A percentile compares a stretch with the other conserved stretches of the same genome.
phyloP scores from a whole-genome alignment of 2,113 vertebrate genomes.

The Alligator sinensis region DNA sequence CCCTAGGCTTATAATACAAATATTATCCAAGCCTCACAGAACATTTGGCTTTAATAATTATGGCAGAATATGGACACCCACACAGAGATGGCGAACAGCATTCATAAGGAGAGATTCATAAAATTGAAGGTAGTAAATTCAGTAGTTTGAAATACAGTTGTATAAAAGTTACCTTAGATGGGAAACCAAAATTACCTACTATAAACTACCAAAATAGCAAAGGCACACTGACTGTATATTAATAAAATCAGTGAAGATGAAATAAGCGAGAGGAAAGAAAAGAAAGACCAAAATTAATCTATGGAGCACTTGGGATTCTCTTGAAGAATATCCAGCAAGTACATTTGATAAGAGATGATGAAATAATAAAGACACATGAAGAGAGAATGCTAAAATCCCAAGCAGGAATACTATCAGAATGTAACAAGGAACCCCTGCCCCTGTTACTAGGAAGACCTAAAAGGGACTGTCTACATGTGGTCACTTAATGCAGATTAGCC shows the following conservation, averaged over 20 bases:
- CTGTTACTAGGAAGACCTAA: too few relatives aligned
- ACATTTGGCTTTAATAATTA: conserved; percentile 58
- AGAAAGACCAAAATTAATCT: conserved; percentile 32
- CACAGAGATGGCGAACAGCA: background rate
- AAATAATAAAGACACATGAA: background rate
- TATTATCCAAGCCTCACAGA: conserved; percentile 25
- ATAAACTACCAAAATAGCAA: too few relatives aligned
- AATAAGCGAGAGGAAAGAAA: conserved; percentile 53
- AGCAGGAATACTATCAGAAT: background rate
- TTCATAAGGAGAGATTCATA: conserved; percentile 5
- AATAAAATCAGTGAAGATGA: conserved; percentile 39
- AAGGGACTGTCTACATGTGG: too few relatives aligned
- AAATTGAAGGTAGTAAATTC: conserved; percentile 49
- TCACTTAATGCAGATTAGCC: too few relatives aligned
- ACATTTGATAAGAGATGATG: conserved; percentile 35
- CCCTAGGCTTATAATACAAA: conserved; percentile 15
- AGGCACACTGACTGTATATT: background rate
- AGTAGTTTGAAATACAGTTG: conserved; percentile 46
- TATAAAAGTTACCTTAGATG: conserved; percentile 57
- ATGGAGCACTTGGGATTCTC: conserved; percentile 11
- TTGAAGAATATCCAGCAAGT: conserved; percentile 41
- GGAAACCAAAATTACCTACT: conserved; percentile 59
- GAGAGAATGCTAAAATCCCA: conserved; percentile 28
- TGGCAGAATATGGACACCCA: background rate
- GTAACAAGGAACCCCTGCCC: too few relatives aligned